Evolutionary conservation across 2,888 invertebrate genomes (phyloP).

Genomic region (Zeuzera pyrina): DNA sequence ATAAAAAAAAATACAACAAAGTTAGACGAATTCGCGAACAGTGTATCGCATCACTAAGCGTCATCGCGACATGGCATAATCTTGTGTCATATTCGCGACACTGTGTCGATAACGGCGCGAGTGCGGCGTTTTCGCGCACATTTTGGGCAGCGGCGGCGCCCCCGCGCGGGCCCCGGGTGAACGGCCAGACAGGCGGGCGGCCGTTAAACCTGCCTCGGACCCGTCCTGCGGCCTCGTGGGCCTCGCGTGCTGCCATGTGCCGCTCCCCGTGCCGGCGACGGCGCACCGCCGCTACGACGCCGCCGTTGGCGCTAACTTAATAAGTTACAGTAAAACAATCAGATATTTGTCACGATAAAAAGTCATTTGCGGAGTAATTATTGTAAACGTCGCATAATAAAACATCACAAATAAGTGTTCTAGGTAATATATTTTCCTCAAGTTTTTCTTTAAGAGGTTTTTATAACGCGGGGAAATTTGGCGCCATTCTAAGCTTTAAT

Average conservation of each 20-base stretch:
- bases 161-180: constrained; percentile 69
- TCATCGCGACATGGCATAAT: constrained; percentile 5
- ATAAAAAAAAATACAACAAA: too few relatives aligned
- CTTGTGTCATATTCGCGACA: constrained; percentile 4
- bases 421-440: too few relatives aligned
- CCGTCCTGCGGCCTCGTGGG: constrained; percentile 48
- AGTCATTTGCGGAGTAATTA: too few relatives aligned
- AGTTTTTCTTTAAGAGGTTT: too few relatives aligned
- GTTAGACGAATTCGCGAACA: constrained; percentile 14
- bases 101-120: constrained; percentile 57
- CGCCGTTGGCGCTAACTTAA: background rate
- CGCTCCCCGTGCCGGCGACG: background rate
- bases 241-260: constrained; percentile 18
- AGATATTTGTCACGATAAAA: too few relatives aligned
- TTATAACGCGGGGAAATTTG: too few relatives aligned
- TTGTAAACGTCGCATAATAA: too few relatives aligned
- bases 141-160: constrained; percentile 60
- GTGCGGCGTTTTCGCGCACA: constrained; percentile 39
- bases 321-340: too few relatives aligned
- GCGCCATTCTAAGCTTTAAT: too few relatives aligned
- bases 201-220: constrained; percentile 64
- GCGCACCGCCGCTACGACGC: background rate
- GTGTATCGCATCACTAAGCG: constrained; percentile 3
- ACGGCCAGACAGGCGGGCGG: constrained; percentile 69
- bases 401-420: too few relatives aligned